Conservation (phyloP, 2,797 vertebrate genomes). For the Caiman crocodilus region DNA sequence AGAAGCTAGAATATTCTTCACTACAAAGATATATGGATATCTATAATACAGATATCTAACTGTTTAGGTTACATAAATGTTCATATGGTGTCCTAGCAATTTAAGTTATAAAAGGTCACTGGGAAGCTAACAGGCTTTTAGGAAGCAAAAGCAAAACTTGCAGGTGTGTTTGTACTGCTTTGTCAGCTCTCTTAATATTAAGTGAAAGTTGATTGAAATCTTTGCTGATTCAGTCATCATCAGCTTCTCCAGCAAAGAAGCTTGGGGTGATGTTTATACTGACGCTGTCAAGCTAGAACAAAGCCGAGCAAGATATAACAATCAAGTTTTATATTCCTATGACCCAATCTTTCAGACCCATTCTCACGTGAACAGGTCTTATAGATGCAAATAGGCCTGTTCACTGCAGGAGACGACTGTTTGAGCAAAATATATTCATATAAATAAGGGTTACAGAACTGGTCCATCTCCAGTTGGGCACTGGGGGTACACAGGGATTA, state of each 20-base stretch:
- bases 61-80: not conserved
- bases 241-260: not conserved
- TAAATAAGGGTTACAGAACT: constrained; percentile 3
- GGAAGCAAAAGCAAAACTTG: not conserved
- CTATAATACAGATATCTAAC: not conserved
- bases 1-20: not conserved
- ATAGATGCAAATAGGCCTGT: not conserved
- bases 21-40: not conserved
- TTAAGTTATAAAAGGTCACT: not conserved
- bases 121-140: not conserved
- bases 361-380: not conserved
- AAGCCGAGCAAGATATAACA: not conserved
- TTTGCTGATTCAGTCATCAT: not conserved
- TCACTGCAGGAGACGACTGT: not conserved
- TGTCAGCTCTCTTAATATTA: not conserved
- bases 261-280: not conserved
- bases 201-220: not conserved
- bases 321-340: not conserved
- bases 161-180: not conserved
- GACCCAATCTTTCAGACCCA: not conserved
- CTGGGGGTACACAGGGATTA: not conserved
- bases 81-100: not conserved
- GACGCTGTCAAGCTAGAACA: not conserved
- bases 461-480: not conserved
- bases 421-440: not conserved